These are phyloP conservation scores for Drosophila birchii DNA, from an alignment of 2,888 invertebrate species.

Conservation along the genomic window DNA sequence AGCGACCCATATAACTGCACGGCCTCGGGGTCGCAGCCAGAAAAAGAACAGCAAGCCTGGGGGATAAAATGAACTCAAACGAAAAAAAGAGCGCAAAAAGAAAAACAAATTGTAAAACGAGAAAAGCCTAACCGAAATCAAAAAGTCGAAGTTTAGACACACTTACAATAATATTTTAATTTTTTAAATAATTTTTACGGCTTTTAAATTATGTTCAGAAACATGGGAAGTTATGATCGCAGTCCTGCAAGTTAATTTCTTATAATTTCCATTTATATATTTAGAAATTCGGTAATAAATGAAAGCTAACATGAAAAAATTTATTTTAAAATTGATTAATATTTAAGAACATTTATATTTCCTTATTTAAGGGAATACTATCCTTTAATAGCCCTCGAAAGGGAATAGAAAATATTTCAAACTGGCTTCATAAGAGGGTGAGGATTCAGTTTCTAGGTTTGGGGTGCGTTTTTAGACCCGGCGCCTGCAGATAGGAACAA, in stretches of 20 bases:
- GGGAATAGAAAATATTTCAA: conserved; percentile 31
- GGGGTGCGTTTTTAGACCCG: conserved; percentile 52
- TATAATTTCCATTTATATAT: background rate
- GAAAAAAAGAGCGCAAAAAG: conserved; percentile 41
- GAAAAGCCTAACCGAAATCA: background rate
- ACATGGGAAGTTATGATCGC: background rate
- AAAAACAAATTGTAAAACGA: conserved; percentile 53
- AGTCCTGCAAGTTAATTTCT: background rate
- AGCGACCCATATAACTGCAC: conserved; percentile 76
- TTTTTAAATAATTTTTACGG: background rate
- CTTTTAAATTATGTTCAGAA: background rate
- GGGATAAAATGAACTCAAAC: conserved; percentile 68
- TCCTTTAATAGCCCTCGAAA: background rate
- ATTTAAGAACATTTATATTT: background rate
- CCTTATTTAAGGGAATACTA: background rate
- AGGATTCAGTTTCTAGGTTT: conserved; percentile 47
- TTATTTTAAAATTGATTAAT: no score
- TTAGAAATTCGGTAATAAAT: background rate
- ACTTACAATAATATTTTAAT: background rate
- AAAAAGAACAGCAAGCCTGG: conserved; percentile 32
- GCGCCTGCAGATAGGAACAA: conserved; percentile 77
- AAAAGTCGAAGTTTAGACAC: background rate
- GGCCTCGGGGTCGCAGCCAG: conserved; percentile 26
- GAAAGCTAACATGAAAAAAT: fast-evolving
- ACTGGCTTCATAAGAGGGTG: conserved; percentile 47